These are phyloP conservation scores for Drosophila persimilis DNA, from an alignment of 1,140 invertebrate species.

Conservation along the genomic window DNA sequence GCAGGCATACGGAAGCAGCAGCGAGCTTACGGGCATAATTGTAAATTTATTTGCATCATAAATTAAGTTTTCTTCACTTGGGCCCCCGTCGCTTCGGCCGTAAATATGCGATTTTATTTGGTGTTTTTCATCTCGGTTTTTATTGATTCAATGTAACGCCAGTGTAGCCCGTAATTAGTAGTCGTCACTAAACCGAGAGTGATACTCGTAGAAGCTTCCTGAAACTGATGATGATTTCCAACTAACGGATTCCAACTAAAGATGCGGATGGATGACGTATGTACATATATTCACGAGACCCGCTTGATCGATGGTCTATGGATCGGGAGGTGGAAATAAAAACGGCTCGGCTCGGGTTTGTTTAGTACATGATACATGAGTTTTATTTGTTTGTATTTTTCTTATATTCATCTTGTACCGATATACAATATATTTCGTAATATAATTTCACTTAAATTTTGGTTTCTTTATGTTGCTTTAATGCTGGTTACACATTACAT, in stretches of 20 bases:
- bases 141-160: constrained; percentile 61
- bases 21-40: constrained; percentile 39
- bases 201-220: constrained; percentile 44
- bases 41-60: constrained; percentile 71
- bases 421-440: constrained; percentile 81
- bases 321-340: constrained; percentile 24
- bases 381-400: constrained; percentile 79
- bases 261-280: constrained; percentile 6
- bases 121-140: constrained; percentile 67
- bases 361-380: constrained; percentile 82
- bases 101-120: constrained; percentile 76
- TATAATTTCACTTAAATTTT: constrained; percentile 78
- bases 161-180: constrained; percentile 56
- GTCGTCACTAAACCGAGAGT: constrained; percentile 47
- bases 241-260: constrained; percentile 27
- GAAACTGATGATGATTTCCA: constrained; percentile 43
- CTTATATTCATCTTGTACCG: constrained; percentile 78
- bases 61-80: constrained; percentile 66
- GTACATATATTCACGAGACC: too few species aligned
- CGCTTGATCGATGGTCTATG: not conserved
- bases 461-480: constrained; percentile 31
- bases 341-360: constrained; percentile 20
- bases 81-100: constrained; percentile 37
- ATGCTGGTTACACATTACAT: constrained; percentile 35
- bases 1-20: constrained; percentile 45